phyloP scores from a whole-genome alignment of 2,888 invertebrate species.

The Epinotia ramella region DNA sequence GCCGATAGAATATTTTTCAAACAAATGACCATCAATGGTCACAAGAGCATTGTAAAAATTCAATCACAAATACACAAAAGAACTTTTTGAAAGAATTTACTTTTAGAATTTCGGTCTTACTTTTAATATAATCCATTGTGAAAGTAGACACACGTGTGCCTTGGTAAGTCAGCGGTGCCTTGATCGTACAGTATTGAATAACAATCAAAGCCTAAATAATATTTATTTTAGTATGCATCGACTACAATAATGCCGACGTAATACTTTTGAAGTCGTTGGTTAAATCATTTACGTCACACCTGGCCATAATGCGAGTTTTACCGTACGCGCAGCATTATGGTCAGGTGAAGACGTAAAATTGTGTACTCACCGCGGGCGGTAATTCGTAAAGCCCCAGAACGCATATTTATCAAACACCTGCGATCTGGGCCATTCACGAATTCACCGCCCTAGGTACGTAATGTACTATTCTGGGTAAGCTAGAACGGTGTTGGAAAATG shows the following conservation, averaged over 20 bases:
- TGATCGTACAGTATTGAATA: constrained; percentile 15
- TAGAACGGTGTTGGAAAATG: background rate
- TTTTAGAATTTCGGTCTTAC: no score
- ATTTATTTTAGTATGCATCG: constrained; percentile 20
- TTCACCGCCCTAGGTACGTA: no score
- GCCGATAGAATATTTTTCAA: no score
- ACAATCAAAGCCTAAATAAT: constrained; percentile 21
- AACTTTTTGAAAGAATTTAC: no score
- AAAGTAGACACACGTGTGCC: constrained; percentile 7
- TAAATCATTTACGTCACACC: no score
- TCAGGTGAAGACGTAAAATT: no score
- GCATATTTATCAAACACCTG: no score
- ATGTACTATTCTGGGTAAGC: background rate
- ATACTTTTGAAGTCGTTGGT: background rate
- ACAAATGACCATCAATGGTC: background rate
- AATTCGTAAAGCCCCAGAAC: no score
- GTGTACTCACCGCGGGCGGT: no score
- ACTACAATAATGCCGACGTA: constrained; percentile 7
- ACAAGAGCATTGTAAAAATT: background rate
- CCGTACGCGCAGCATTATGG: no score
- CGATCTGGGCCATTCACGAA: no score
- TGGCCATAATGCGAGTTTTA: no score
- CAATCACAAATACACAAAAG: background rate
- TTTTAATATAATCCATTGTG: background rate
- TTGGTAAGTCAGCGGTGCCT: constrained; percentile 4